Percentiles rank a stretch among this genome's conserved stretches.
phyloP scores from a whole-genome alignment of 2,797 vertebrate species.

The Ataeniobius toweri region DNA sequence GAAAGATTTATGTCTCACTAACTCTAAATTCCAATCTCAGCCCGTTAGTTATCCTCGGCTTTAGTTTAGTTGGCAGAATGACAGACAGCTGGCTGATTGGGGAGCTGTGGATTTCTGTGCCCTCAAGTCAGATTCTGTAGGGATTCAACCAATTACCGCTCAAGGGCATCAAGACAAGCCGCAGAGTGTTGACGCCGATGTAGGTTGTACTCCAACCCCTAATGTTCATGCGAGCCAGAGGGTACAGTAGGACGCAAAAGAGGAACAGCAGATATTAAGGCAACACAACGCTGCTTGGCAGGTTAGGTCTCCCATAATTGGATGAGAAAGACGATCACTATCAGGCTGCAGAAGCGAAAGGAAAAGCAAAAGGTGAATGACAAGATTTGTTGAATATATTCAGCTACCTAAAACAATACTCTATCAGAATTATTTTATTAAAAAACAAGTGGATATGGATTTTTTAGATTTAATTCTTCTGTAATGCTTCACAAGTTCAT shows the following conservation, averaged over 20 bases:
- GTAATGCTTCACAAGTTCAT: background rate
- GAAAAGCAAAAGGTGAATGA: conserved; percentile 25
- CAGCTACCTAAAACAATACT: background rate
- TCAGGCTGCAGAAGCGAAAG: conserved; percentile 16
- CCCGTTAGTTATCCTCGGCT: conserved; percentile 72
- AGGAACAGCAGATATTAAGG: conserved; percentile 53
- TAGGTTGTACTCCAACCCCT: conserved; percentile 67
- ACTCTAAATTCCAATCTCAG: conserved; percentile 74
- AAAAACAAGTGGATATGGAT: background rate
- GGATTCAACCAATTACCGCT: conserved; percentile 80
- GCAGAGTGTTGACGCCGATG: conserved; percentile 50
- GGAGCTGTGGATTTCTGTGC: conserved; percentile 71
- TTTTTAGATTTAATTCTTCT: background rate
- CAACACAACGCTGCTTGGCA: conserved; percentile 55
- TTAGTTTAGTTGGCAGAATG: conserved; percentile 74
- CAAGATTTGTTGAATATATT: conserved; percentile 6
- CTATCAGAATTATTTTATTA: background rate
- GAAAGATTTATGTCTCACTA: conserved; percentile 74
- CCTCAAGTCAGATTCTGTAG: conserved; percentile 76
- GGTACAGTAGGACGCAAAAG: conserved; percentile 51
- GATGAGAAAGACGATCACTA: conserved; percentile 38
- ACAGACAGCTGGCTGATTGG: conserved; percentile 77
- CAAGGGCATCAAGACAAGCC: conserved; percentile 78
- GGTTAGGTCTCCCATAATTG: conserved; percentile 63
- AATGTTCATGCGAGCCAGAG: conserved; percentile 45